Base-by-base conservation (phyloP, 2,888 invertebrate genomes). In the Amblyjoppa fuscipennis region DNA sequence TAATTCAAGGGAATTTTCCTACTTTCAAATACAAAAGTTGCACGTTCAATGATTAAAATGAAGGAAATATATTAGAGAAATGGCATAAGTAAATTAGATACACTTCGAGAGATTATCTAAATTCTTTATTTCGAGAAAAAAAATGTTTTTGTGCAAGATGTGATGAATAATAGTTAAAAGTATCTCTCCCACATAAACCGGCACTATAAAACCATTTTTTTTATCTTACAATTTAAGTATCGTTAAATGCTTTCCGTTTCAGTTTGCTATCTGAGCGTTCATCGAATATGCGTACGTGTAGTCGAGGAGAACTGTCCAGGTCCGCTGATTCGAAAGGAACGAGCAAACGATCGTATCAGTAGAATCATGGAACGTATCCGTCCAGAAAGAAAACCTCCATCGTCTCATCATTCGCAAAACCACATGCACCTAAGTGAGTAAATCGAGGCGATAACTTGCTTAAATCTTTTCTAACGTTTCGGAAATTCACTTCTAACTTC, bases 251-350 rank as follows among this genome's bases (percentile, higher is more conserved):
- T 81, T 59, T 87, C 41, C 84, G 86, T 93, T 93, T n/a, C 94
- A 97, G 98, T 97, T 94, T 99, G 99, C 95, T 97, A 97, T 93
- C 95, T 98, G 90, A 97, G 97, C 92, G 97, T 98, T 91, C 98
- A 98, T 95, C 97, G 98, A 87, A 95, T 95, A 69, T 99, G 98
- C 95, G 96, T 97, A 69, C 96, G 96, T 89, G 94, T 95, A 0
- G 96, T 98, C 86, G 97, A 98, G 88, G 98, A 98, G 93, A 96
- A 96, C 89, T 98, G 98, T 93, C 97, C 97, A 31, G 96, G 97
- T 38, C 96, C 97, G 90, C 93, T 96, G 88, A 95, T 96, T 13
- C 94, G 94, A 90, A 95, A 94, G 90, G 88, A 88, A 79, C 81
- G 84, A 69, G 96, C 95, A 90, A 96, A 96, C 93, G 96, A 96